These are phyloP conservation scores for Drosophila greeni DNA, from an alignment of 2,888 invertebrate genomes.

Conservation along the genomic window DNA sequence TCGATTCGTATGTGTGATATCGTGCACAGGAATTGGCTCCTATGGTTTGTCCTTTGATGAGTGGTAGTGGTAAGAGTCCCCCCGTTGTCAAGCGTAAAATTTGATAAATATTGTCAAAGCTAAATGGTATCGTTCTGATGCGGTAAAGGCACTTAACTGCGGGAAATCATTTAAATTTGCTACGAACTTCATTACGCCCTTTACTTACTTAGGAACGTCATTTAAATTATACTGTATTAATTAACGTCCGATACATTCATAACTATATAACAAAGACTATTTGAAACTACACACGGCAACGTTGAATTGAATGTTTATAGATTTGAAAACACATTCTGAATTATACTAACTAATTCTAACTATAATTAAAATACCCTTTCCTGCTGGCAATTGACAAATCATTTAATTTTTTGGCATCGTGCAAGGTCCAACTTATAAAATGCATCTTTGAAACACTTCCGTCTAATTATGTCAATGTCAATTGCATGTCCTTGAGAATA, in stretches of 20 bases:
- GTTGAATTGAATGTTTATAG: neutral
- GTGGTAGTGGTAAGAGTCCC: neutral
- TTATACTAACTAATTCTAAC: too few relatives aligned
- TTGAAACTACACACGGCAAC: neutral
- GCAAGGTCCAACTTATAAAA: neutral
- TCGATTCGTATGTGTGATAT: slow-evolving; percentile 14
- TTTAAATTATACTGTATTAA: neutral
- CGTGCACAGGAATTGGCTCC: slow-evolving; percentile 6
- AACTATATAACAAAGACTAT: neutral
- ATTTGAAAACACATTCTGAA: neutral
- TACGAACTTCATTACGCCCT: neutral
- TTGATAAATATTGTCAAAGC: slow-evolving; percentile 31
- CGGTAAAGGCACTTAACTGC: neutral
- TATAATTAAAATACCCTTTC: too few relatives aligned
- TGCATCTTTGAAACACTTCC: neutral
- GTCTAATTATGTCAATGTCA: neutral
- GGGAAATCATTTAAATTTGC: neutral
- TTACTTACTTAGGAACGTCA: neutral
- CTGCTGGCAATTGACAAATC: too few relatives aligned
- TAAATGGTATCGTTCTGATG: slow-evolving; percentile 12
- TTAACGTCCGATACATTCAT: neutral
- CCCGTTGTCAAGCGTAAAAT: slow-evolving; percentile 7
- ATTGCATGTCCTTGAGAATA: neutral
- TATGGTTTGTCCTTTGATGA: slow-evolving; percentile 15
- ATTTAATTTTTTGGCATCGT: too few relatives aligned